These are phyloP conservation scores for Heterocephalus glaber DNA, from an alignment of 2,113 vertebrate genomes.

Conservation along the genomic window DNA sequence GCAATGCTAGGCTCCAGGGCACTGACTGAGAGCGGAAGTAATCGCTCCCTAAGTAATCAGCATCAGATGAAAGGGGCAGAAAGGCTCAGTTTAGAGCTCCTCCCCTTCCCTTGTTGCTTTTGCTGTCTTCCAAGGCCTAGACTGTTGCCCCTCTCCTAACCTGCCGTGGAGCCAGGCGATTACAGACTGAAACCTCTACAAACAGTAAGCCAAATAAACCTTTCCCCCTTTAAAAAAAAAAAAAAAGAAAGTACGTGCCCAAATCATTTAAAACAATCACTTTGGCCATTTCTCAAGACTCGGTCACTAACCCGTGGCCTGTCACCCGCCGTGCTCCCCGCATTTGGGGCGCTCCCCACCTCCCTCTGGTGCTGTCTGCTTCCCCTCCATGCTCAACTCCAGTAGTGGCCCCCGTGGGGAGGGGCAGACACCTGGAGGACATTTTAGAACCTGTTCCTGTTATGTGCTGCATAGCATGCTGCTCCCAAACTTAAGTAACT, in stretches of 20 bases:
- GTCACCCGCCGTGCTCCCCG: neutral
- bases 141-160: too few species aligned
- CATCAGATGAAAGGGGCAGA: too few species aligned
- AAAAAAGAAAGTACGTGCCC: neutral
- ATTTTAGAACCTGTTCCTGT: neutral
- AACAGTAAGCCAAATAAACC: too few species aligned
- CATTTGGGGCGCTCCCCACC: neutral
- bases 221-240: neutral
- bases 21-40: too few species aligned
- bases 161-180: too few species aligned
- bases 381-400: neutral
- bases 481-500: neutral
- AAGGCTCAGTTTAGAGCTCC: too few species aligned
- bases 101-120: too few species aligned
- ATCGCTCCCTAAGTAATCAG: too few species aligned
- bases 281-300: neutral
- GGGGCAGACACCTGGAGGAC: neutral
- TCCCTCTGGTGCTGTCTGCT: neutral
- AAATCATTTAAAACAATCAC: neutral
- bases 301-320: neutral
- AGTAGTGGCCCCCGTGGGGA: neutral
- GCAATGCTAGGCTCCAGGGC: too few species aligned
- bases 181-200: too few species aligned
- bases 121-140: too few species aligned
- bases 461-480: neutral